These are phyloP conservation scores for Drosophila subquinaria DNA, from an alignment of 2,888 invertebrate species.

Conservation along the genomic window DNA sequence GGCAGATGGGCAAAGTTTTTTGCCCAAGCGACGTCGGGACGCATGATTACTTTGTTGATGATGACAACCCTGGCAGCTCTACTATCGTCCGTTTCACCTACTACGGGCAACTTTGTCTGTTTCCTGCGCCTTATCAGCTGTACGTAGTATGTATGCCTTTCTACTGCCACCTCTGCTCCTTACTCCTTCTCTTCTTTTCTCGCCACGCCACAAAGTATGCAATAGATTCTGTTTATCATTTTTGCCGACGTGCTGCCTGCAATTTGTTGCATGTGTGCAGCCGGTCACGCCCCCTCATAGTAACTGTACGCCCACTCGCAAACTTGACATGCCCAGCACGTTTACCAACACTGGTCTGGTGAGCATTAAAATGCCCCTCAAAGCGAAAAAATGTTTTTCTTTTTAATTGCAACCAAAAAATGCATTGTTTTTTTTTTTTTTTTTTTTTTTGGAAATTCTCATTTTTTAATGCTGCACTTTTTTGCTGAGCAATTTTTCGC, in stretches of 20 bases:
- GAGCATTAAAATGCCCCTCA: constrained; percentile 7
- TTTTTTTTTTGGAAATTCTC: constrained; percentile 15
- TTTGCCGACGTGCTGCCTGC: constrained; percentile 72
- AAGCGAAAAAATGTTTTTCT: not conserved
- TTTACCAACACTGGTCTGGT: constrained; percentile 10
- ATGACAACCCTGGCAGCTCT: constrained; percentile 71
- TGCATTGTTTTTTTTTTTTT: constrained; percentile 1
- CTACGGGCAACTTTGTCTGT: constrained; percentile 48
- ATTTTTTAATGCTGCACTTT: constrained; percentile 14
- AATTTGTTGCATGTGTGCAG: constrained; percentile 64
- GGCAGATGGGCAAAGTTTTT: constrained; percentile 72
- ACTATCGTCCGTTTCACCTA: constrained; percentile 35
- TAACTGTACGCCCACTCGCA: constrained; percentile 2
- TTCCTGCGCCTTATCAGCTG: constrained; percentile 52
- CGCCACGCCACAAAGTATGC: constrained; percentile 73
- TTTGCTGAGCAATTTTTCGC: constrained; percentile 29
- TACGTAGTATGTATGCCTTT: constrained; percentile 15
- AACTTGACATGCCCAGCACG: constrained; percentile 30
- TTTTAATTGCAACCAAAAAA: constrained; percentile 44
- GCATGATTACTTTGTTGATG: constrained; percentile 81
- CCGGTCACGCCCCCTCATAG: constrained; percentile 32
- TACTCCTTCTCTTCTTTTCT: not conserved
- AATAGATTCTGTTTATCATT: constrained; percentile 77
- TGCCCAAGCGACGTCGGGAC: constrained; percentile 36
- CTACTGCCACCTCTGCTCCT: constrained; percentile 11